Evolutionary conservation across 2,113 vertebrate species (phyloP).

Genomic region (Collichthys lucidus): DNA sequence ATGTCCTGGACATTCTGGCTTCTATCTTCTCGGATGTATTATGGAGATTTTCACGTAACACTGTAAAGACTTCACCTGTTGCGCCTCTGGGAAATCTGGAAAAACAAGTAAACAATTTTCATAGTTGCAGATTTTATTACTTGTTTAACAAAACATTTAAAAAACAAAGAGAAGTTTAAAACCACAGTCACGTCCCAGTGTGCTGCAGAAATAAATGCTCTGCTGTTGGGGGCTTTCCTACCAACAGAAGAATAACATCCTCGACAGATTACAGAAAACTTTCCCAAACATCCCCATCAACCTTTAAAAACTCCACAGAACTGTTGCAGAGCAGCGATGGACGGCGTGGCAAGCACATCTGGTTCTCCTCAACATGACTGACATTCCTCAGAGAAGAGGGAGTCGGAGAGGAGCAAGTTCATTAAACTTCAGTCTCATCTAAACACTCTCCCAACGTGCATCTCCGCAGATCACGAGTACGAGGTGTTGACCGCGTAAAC

Average conservation of each 20-base stretch:
- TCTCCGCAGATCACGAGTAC: constrained; percentile 19
- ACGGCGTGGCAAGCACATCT: constrained; percentile 50
- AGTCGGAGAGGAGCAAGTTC: not conserved
- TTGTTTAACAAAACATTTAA: not conserved
- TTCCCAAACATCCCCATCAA: not conserved
- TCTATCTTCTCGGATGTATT: no score
- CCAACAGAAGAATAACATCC: not conserved
- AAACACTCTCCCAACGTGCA: not conserved
- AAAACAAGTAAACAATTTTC: not conserved
- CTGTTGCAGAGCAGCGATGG: not conserved
- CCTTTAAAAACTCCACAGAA: not conserved
- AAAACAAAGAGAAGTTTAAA: not conserved
- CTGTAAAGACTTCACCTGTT: no score
- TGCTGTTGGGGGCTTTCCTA: not conserved
- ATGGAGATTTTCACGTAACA: no score
- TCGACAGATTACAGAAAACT: constrained; percentile 1
- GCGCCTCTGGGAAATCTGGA: no score
- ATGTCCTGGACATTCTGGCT: no score
- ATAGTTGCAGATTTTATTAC: not conserved
- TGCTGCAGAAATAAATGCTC: not conserved
- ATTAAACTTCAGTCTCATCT: not conserved
- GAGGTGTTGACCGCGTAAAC: constrained; percentile 39
- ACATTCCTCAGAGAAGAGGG: constrained; percentile 50
- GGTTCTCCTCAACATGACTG: constrained; percentile 59
- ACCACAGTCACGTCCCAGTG: not conserved